Base-by-base conservation (phyloP, 2,797 vertebrate genomes). In the Chrosomus eos region DNA sequence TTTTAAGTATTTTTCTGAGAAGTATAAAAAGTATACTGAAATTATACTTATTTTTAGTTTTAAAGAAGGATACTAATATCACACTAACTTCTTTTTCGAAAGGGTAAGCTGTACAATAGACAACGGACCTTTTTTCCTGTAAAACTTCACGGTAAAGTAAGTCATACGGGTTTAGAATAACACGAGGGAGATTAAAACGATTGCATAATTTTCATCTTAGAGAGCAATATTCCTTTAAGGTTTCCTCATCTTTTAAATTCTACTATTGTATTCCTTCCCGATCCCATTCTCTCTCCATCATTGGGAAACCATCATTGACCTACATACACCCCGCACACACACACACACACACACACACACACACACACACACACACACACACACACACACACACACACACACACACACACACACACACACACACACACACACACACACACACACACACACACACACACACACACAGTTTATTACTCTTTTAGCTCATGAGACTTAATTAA, bases 261-360 rank as follows among this genome's bases (percentile, higher is more conserved):
- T 60, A 48, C 40, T 64, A 21, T 62, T 43, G 72, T 73, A 36
- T 73, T 82, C 58, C 19, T 62, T 73, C 21, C 8, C 13, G 2
- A 26, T 73, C 8, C 74, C 28, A 26, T 60, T 73, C 64, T 51
- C 14, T 51, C 40, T 82, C 68, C 53, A 10, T 82, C 55, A 45
- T 19, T 72, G 68, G 19, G 33, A 81, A 82, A 60, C 80, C 38
- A 73, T 82, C 70, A 82, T 40, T 82, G 81, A 82, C 81, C 81
- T 82, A 82, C 40, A 82, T 82, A 73, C 70, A 82, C 26, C 40
- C 40, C 45, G 0, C 45, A 48, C 40, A 43, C 40, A 43, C 51
- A 19, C 43, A 74, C 26, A 73, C 43, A 9, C 26, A 18, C 36
- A 71, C 36, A 43, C 23, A 38, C 53, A 19, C 53, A 19, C 58